Evolutionary conservation across 2,888 invertebrate species (phyloP), one percentile per base, ranked within the genome.

Genomic region (Deroplatys truncata): DNA sequence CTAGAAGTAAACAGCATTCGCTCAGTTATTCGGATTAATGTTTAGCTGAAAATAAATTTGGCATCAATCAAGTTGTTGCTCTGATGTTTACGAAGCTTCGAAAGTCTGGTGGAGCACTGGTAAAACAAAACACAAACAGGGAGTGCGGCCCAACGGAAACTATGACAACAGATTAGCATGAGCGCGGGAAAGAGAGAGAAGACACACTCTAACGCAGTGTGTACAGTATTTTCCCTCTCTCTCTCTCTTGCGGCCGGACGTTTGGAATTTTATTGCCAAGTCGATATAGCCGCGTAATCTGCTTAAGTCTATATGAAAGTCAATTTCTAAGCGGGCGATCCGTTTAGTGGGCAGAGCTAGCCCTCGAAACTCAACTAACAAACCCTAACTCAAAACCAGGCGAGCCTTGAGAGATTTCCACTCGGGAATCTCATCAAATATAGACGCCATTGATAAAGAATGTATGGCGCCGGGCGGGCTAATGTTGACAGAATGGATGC

Each of bases 391-490:
- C n/a, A 29, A 29, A 82, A 82, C 72, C 82, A 82, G 86, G 72
- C 29, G 82, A 82, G 72, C 20, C 28, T 28, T n/a, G 72, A 35
- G 88, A n/a, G 82, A 43, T 43, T 35, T 83, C 90, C 90, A 88
- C 49, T 20, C 88, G 90, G 90, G 89, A 72, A 7, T 72, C 90
- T 90, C 90, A 90, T 90, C 90, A 90, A 90, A 90, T 90, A 90
- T 90, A 90, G 89, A 90, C 90, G 90, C 90, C 88, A 88, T 88
- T 88, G 90, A 89, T 90, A 90, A 90, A 90, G 90, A 90, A 90
- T 90, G 90, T 88, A 90, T 90, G 90, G 82, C 84, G 88, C 86
- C 85, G 72, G 89, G 84, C 16, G 88, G 85, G 85, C 20, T 84
- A 49, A 56, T 86, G 89, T 89, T 89, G 89, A 89, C 89, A 89